Conservation (phyloP, 2,888 invertebrate species). For the Sarcophaga caerulescens region DNA sequence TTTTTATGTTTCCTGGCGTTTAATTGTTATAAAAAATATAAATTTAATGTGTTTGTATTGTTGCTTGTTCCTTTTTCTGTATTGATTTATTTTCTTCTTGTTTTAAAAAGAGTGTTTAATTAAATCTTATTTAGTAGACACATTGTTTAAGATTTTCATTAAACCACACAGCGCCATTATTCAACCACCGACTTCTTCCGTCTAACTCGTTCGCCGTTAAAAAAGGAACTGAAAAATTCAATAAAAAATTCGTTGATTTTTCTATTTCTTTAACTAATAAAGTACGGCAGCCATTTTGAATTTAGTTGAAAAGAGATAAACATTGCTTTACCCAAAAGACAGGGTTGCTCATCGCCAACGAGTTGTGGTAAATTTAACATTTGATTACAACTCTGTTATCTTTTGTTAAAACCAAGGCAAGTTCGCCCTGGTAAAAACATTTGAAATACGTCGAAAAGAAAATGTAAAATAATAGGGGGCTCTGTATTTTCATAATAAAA, state of each 20-base stretch:
- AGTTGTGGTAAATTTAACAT: slow-evolving; percentile 27
- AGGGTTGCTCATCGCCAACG: slow-evolving; percentile 11
- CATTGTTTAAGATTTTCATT: slow-evolving; percentile 51
- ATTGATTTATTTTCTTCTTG: slow-evolving; percentile 49
- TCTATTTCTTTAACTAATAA: slow-evolving; percentile 40
- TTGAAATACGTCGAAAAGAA: not conserved
- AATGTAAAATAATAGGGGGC: not conserved
- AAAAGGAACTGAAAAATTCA: slow-evolving; percentile 65
- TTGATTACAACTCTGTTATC: not conserved
- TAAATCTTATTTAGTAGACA: slow-evolving; percentile 52
- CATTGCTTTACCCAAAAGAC: not conserved
- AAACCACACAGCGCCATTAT: slow-evolving; percentile 63
- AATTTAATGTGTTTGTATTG: not conserved
- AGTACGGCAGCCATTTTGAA: slow-evolving; percentile 57
- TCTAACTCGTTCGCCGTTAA: slow-evolving; percentile 64
- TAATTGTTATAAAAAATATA: not conserved
- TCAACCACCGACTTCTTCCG: slow-evolving; percentile 59
- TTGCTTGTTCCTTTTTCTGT: slow-evolving; percentile 18
- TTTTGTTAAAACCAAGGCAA: not conserved
- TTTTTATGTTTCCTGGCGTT: not conserved
- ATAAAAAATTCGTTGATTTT: slow-evolving; percentile 56
- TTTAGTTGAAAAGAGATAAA: slow-evolving; percentile 33
- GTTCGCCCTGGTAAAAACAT: not conserved
- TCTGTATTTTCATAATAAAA: too few relatives aligned
- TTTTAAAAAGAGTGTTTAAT: slow-evolving; percentile 51